phyloP scores from a whole-genome alignment of 2,888 invertebrate genomes.

The Caenorhabditis becei region DNA sequence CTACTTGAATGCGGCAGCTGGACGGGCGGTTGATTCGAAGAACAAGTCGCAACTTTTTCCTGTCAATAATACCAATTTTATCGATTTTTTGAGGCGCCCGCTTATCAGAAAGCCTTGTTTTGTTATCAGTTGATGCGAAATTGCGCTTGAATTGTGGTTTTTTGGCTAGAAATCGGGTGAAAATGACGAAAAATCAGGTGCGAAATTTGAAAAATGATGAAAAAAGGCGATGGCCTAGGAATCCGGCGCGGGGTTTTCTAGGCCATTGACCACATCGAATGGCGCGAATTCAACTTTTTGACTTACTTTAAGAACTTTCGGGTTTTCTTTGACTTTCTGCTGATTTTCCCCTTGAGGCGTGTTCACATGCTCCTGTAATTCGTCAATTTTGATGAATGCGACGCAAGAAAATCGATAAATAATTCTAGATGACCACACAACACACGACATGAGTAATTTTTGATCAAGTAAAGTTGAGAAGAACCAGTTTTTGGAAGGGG shows the following conservation, averaged over 20 bases:
- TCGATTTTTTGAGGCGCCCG: background rate
- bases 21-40: conserved; percentile 52
- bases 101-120: background rate
- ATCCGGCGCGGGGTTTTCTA: conserved; percentile 21
- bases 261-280: background rate
- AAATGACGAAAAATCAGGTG: conserved; percentile 29
- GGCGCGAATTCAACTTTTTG: conserved; percentile 17
- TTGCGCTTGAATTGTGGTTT: background rate
- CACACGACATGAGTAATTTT: background rate
- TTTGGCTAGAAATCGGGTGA: conserved; percentile 18
- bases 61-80: conserved; percentile 19
- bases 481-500: background rate
- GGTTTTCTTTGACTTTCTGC: conserved; percentile 50
- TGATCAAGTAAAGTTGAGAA: background rate
- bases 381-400: conserved; percentile 1
- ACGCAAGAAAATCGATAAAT: background rate
- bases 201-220: conserved; percentile 29
- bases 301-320: conserved; percentile 52
- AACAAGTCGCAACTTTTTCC: conserved; percentile 42
- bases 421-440: conserved; percentile 1
- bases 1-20: conserved; percentile 44
- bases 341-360: conserved; percentile 60
- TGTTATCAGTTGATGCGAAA: conserved; percentile 3
- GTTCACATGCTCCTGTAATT: conserved; percentile 66
- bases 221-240: conserved; percentile 41